Conservation (phyloP, 92 coral and sea anemone species). For the Umimayanthus chanpuru region DNA sequence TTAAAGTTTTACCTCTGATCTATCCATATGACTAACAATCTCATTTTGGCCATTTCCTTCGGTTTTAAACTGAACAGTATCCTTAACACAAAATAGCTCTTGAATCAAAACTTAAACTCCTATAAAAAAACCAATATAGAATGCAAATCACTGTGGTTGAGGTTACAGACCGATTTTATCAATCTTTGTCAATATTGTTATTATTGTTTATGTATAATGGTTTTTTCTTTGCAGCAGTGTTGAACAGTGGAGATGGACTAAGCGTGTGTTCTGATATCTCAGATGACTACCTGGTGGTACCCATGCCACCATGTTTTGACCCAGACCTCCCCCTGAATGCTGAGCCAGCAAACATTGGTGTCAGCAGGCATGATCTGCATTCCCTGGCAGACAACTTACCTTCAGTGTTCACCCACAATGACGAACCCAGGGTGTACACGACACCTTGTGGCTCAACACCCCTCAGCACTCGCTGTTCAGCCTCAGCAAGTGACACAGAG, state of each 20-base stretch:
- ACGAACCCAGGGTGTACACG: background rate
- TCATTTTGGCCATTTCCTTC: too few relatives aligned
- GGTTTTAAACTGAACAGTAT: too few relatives aligned
- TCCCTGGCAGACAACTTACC: constrained; percentile 4
- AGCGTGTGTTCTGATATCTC: constrained; percentile 71
- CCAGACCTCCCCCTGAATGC: constrained; percentile 84
- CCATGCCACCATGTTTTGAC: constrained; percentile 92
- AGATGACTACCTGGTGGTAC: constrained; percentile 85
- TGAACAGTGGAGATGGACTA: constrained; percentile 45
- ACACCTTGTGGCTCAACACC: background rate
- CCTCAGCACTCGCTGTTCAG: background rate
- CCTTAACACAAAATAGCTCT: too few relatives aligned
- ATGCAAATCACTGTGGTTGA: too few relatives aligned
- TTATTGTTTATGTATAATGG: background rate
- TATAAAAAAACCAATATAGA: too few relatives aligned
- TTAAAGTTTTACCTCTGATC: too few relatives aligned
- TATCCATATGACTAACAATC: too few relatives aligned
- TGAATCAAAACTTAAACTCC: too few relatives aligned
- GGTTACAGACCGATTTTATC: too few relatives aligned
- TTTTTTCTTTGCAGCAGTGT: background rate
- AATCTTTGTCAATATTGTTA: background rate
- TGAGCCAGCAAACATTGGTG: constrained; percentile 62
- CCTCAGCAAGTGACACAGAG: constrained; percentile 1
- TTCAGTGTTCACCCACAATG: background rate
- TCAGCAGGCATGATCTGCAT: constrained; percentile 50